phyloP scores from a whole-genome alignment of 2,888 invertebrate genomes.

The Pandemis cinnamomeana region DNA sequence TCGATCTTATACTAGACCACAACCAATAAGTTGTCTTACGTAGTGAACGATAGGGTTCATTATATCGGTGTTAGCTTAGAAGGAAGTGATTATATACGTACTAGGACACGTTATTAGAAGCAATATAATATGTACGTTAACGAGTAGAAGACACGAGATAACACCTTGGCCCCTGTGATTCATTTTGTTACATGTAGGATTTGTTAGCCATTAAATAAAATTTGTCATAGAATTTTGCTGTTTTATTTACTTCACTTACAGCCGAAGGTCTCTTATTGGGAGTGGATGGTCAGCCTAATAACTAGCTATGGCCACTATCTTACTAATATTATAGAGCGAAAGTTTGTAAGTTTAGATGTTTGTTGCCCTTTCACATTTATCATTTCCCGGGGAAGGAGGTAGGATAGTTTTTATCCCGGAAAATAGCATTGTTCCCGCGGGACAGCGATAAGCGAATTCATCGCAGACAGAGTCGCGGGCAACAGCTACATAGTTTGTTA shows the following conservation, averaged over 20 bases:
- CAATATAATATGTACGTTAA: conserved; percentile 53
- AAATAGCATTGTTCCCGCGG: too few species aligned
- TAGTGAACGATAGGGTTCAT: conserved; percentile 51
- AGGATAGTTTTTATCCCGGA: too few species aligned
- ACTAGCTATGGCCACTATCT: too few species aligned
- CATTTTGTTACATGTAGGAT: conserved; percentile 77
- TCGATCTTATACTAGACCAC: conserved; percentile 14
- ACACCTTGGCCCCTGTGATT: conserved; percentile 82
- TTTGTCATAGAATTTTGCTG: conserved; percentile 60
- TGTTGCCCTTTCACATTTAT: too few species aligned
- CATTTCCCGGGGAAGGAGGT: too few species aligned
- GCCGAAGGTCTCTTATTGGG: too few species aligned
- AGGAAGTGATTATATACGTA: conserved; percentile 42
- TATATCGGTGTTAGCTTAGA: conserved; percentile 59
- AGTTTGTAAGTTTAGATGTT: too few species aligned
- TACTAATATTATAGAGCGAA: too few species aligned
- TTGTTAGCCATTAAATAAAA: conserved; percentile 77
- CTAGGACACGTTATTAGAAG: conserved; percentile 63
- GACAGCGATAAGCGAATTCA: too few species aligned
- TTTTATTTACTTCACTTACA: conserved; percentile 23
- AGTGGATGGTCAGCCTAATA: too few species aligned
- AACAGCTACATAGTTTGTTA: background rate
- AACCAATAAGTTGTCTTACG: conserved; percentile 25
- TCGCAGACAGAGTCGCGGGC: too few species aligned
- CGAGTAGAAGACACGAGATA: conserved; percentile 70